phyloP scores from a whole-genome alignment of 2,797 vertebrate genomes.

The Vireo griseus region DNA sequence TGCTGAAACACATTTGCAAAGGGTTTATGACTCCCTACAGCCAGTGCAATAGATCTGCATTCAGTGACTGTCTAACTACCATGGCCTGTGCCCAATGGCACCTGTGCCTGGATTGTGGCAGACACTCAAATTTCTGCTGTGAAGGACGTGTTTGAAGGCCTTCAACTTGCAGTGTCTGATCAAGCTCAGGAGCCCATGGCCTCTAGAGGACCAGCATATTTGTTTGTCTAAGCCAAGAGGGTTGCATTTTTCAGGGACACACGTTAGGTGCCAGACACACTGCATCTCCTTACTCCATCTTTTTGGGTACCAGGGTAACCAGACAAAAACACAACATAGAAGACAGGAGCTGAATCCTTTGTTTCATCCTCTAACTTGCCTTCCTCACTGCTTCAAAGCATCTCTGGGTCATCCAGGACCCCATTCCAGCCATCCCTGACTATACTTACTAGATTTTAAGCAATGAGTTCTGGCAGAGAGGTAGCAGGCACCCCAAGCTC shows the following conservation, averaged over 20 bases:
- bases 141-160: neutral
- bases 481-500: neutral
- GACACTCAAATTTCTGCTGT: neutral
- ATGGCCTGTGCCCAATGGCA: rapidly evolving
- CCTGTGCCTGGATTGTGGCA: neutral
- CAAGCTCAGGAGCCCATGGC: neutral
- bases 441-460: neutral
- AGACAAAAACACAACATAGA: neutral
- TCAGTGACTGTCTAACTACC: rapidly evolving
- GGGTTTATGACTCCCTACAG: neutral
- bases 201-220: neutral
- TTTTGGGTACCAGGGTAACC: neutral
- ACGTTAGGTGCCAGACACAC: rapidly evolving
- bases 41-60: rapidly evolving
- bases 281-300: neutral
- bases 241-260: neutral
- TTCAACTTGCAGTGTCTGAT: neutral
- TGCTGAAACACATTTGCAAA: neutral
- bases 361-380: neutral
- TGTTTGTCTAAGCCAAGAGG: neutral
- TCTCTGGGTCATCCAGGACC: neutral
- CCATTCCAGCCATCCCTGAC: neutral
- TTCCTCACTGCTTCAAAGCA: neutral
- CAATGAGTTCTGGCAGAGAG: neutral
- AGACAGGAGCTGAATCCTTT: neutral